Evolutionary conservation across 2,113 vertebrate genomes (phyloP), one percentile per base, ranked within the genome.

Genomic region (Galemys pyrenaicus): DNA sequence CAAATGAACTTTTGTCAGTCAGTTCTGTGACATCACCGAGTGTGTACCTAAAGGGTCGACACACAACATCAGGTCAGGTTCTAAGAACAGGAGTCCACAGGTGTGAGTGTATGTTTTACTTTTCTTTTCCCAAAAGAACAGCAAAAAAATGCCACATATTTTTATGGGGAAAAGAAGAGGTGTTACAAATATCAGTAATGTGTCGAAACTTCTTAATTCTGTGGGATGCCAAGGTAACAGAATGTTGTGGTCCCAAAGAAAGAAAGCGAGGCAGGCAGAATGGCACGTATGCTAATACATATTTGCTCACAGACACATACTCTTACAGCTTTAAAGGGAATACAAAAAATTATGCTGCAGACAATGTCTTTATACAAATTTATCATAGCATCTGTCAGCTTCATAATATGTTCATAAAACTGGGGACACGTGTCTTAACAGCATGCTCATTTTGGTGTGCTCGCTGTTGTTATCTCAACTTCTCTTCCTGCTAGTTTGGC

Each of bases 291-390:
- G 88, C 93, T 94, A 94, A 96, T 73, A 95, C 94, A 94, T 89
- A 96, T 94, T 96, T 96, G 87, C 95, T 96, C 93, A 92, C 89
- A 96, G 95, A 95, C 83, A 92, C 96, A 96, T 30, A 74, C 71
- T 84, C 87, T 93, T 91, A 67, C 62, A 81, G 96, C 89, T 94
- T 96, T 87, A 92, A 87, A 86, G 81, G 73, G 91, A 96, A 97
- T 87, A 78, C 94, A 97, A 92, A 97, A 97, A 96, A 97, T 96
- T 92, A 91, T 96, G 89, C 84, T 84, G 75, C 95, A 96, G 95
- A 97, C 95, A 96, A 96, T 97, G 94, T 96, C 96, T 96, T 96
- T 86, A 96, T 96, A 93, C 80, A 95, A 85, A 96, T 96, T 96
- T 95, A 82, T 96, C 94, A 88, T 77, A 96, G 96, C 94, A 95